These are phyloP conservation scores for Micromys minutus DNA, from an alignment of 2,113 vertebrate species.

Conservation along the genomic window DNA sequence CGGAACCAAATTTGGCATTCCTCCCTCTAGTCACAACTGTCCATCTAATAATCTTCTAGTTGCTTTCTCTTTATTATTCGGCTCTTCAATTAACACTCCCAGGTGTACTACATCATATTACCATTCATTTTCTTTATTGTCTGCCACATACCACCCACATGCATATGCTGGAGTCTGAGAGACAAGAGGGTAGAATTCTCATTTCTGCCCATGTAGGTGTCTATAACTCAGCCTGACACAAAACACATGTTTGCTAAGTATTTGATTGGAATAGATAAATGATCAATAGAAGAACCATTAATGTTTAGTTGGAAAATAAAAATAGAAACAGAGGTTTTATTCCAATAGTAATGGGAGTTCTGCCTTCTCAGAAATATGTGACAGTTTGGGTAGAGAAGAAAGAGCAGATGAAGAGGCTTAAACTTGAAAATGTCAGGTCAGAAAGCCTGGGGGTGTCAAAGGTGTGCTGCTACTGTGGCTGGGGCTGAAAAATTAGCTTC, in stretches of 20 bases:
- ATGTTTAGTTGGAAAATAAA: not conserved
- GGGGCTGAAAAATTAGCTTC: not conserved
- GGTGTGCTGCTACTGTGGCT: not conserved
- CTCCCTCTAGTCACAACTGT: not conserved
- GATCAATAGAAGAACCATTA: not conserved
- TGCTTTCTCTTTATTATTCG: not conserved
- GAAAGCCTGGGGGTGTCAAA: not conserved
- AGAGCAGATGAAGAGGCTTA: no score
- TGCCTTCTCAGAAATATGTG: not conserved
- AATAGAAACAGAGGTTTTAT: not conserved
- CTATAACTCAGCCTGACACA: not conserved
- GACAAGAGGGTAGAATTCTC: not conserved
- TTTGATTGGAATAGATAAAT: slow-evolving; percentile 17
- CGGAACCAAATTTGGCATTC: not conserved
- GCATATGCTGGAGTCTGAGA: not conserved
- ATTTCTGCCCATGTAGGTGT: not conserved
- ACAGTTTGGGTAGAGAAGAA: not conserved
- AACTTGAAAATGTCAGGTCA: not conserved
- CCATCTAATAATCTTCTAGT: not conserved
- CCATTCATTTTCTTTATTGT: not conserved
- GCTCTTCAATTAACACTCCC: not conserved
- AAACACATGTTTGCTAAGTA: not conserved
- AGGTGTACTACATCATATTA: not conserved
- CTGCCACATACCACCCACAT: not conserved
- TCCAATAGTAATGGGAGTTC: not conserved